These are phyloP conservation scores for Hafferia zeledoni DNA, from an alignment of 2,797 vertebrate species.

Conservation along the genomic window DNA sequence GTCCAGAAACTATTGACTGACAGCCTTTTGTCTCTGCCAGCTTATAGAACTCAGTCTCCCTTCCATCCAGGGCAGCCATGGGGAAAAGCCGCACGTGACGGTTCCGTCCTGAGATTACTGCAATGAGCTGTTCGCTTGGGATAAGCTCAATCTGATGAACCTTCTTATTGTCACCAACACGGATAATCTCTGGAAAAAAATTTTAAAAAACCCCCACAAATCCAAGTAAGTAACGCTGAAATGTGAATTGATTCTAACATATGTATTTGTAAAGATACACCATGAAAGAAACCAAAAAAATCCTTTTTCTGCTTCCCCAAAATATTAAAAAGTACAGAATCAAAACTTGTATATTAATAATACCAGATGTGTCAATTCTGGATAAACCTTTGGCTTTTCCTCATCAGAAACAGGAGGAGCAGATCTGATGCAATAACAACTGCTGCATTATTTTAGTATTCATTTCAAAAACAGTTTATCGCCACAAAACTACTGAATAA, in stretches of 20 bases:
- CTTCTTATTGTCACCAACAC: slow-evolving; percentile 97
- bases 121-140: slow-evolving; percentile 91
- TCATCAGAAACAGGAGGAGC: not conserved
- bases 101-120: slow-evolving; percentile 96
- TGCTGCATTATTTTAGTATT: not conserved
- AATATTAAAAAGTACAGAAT: not conserved
- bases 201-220: not conserved
- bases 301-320: not conserved
- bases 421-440: not conserved
- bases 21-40: slow-evolving; percentile 95
- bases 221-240: not conserved
- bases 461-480: not conserved
- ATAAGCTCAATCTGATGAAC: slow-evolving; percentile 95
- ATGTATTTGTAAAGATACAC: not conserved
- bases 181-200: slow-evolving; percentile 88
- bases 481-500: not conserved
- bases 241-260: not conserved
- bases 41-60: slow-evolving; percentile 92
- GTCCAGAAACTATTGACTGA: slow-evolving; percentile 90
- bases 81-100: slow-evolving; percentile 95
- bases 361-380: not conserved
- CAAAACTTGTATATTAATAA: not conserved
- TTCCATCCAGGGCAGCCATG: slow-evolving; percentile 88
- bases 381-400: not conserved
- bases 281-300: not conserved